phyloP scores from a whole-genome alignment of 2,888 invertebrate species.

The Pyrrhia umbra region DNA sequence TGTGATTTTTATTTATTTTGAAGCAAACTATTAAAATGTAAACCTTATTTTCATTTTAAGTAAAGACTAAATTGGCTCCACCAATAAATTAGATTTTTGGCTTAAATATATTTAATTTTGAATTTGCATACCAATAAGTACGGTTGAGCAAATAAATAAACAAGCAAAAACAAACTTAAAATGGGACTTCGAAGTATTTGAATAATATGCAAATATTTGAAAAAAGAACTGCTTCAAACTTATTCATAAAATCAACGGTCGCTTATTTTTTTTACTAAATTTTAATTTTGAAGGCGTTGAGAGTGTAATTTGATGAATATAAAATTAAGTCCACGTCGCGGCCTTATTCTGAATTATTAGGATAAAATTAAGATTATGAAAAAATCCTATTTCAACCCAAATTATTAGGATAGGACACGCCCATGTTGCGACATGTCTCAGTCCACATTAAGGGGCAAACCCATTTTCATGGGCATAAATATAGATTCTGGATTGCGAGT shows the following conservation, averaged over 20 bases:
- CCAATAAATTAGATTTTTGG: neutral
- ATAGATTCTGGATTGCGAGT: too few relatives aligned
- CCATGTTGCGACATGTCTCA: too few relatives aligned
- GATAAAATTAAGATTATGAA: too few relatives aligned
- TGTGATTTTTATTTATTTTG: neutral
- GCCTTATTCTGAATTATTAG: too few relatives aligned
- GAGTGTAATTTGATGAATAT: neutral
- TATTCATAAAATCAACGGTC: conserved; percentile 22
- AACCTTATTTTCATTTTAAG: neutral
- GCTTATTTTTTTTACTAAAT: neutral
- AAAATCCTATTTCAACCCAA: too few relatives aligned
- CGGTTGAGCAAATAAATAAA: conserved; percentile 27
- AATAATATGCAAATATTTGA: conserved; percentile 32
- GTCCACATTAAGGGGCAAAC: too few relatives aligned
- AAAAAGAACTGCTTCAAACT: conserved; percentile 10
- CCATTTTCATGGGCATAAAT: too few relatives aligned
- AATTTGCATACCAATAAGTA: conserved; percentile 25
- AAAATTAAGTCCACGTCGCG: too few relatives aligned
- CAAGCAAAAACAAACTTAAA: conserved; percentile 10
- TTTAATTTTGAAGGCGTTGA: conserved; percentile 10
- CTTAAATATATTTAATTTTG: neutral
- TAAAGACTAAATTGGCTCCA: neutral
- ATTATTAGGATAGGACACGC: too few relatives aligned
- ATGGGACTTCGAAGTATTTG: neutral
- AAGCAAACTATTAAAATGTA: neutral